Percentiles rank a stretch among this genome's conserved stretches.
Conservation (phyloP, 1,140 invertebrate genomes). For the Drosophila malerkotliana region DNA sequence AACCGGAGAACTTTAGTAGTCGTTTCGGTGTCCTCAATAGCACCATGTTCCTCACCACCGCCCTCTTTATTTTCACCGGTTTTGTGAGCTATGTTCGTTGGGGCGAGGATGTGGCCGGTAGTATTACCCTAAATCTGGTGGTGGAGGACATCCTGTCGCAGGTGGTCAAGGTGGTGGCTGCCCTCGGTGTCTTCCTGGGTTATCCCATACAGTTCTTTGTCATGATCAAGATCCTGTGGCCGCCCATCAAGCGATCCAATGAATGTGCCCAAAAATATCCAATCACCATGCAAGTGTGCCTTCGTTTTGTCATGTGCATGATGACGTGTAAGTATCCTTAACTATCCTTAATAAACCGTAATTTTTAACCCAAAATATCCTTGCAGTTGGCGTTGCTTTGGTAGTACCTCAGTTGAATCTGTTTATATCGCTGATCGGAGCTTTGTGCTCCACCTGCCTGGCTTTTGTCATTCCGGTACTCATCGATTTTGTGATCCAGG, state of each 20-base stretch:
- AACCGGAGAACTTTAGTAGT: constrained; percentile 89
- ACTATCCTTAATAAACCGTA: not conserved
- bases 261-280: constrained; percentile 85
- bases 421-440: constrained; percentile 95
- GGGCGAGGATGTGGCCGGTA: constrained; percentile 86
- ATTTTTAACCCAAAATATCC: constrained; percentile 60
- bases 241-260: constrained; percentile 84
- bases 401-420: constrained; percentile 92
- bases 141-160: constrained; percentile 85
- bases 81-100: constrained; percentile 91
- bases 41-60: constrained; percentile 89
- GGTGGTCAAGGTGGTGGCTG: constrained; percentile 88
- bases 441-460: constrained; percentile 93
- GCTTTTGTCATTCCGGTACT: constrained; percentile 95
- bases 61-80: constrained; percentile 89
- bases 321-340: constrained; percentile 90
- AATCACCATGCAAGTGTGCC: constrained; percentile 65
- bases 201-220: constrained; percentile 96
- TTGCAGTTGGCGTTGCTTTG: constrained; percentile 90
- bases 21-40: constrained; percentile 92
- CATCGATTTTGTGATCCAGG: constrained; percentile 90
- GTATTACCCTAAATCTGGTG: constrained; percentile 88
- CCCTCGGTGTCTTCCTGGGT: constrained; percentile 90
- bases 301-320: constrained; percentile 86
- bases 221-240: constrained; percentile 88